Conservation (phyloP, 2,888 invertebrate genomes). For the Tortrix viridana region DNA sequence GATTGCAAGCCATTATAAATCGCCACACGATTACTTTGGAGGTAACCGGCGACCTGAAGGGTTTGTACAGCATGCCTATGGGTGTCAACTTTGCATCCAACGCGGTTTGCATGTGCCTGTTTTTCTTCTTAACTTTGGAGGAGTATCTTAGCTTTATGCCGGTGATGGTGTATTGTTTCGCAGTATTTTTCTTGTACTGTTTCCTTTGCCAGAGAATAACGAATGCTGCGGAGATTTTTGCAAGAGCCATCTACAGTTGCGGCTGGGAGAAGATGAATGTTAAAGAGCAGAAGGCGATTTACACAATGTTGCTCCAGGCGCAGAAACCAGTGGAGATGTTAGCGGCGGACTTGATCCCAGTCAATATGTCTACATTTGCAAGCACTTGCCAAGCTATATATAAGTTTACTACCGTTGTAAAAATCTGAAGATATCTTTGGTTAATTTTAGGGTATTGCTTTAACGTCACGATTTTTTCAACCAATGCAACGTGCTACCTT, state of each 20-base stretch:
- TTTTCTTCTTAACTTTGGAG: slow-evolving; percentile 61
- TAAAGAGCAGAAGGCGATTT: slow-evolving; percentile 60
- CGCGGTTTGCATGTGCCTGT: slow-evolving; percentile 63
- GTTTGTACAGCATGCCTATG: slow-evolving; percentile 64
- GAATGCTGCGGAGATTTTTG: slow-evolving; percentile 65
- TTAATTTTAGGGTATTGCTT: too few relatives aligned
- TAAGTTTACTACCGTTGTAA: slow-evolving; percentile 72
- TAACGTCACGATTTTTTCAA: too few relatives aligned
- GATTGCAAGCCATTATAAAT: slow-evolving; percentile 51
- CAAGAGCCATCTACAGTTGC: slow-evolving; percentile 65
- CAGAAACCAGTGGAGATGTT: slow-evolving; percentile 64
- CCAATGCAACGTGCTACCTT: too few relatives aligned
- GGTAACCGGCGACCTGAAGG: slow-evolving; percentile 55
- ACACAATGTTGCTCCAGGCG: slow-evolving; percentile 61
- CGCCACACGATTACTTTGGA: slow-evolving; percentile 60
- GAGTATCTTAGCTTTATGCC: slow-evolving; percentile 65
- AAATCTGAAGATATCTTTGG: slow-evolving; percentile 38
- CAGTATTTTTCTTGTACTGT: slow-evolving; percentile 71
- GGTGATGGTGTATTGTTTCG: slow-evolving; percentile 61
- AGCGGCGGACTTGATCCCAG: slow-evolving; percentile 71
- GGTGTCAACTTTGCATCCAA: slow-evolving; percentile 70
- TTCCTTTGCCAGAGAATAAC: slow-evolving; percentile 67
- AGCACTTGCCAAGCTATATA: slow-evolving; percentile 66
- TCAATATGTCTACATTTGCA: slow-evolving; percentile 74
- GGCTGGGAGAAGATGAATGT: slow-evolving; percentile 72